phyloP scores from a whole-genome alignment of 2,888 invertebrate species.

The Papilio demoleus region DNA sequence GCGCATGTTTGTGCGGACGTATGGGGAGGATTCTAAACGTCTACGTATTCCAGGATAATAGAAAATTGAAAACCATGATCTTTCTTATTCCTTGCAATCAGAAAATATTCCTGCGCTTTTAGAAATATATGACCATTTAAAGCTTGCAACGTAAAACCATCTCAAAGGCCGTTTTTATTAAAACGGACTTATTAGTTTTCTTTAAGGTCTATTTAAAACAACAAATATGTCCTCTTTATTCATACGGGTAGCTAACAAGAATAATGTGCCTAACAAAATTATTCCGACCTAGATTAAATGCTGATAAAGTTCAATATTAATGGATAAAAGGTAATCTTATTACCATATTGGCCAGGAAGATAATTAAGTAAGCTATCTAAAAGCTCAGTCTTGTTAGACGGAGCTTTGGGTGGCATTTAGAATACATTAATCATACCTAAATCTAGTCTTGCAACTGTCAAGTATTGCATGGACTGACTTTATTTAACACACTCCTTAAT shows the following conservation, averaged over 20 bases:
- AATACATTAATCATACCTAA: not conserved
- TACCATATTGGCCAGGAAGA: not conserved
- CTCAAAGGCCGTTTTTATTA: too few species aligned
- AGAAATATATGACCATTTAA: not conserved
- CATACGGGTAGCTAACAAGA: not conserved
- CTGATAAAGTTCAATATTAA: not conserved
- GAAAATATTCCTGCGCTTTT: not conserved
- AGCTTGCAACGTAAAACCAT: not conserved
- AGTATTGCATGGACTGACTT: not conserved
- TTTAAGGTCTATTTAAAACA: not conserved
- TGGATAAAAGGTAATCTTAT: not conserved
- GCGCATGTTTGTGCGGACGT: not conserved
- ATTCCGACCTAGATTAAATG: not conserved
- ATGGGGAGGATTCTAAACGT: not conserved
- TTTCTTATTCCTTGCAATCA: not conserved
- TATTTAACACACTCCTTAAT: not conserved
- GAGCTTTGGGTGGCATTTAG: not conserved
- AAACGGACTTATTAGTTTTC: too few species aligned
- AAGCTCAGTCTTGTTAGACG: too few species aligned
- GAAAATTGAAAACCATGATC: slow-evolving; percentile 1
- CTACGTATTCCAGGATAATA: slow-evolving; percentile 3
- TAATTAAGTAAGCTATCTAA: slow-evolving; percentile 10
- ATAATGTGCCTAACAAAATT: not conserved
- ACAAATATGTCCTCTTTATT: not conserved
- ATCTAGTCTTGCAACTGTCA: not conserved